These are phyloP conservation scores for Drosophila multiciliata DNA, from an alignment of 2,888 invertebrate genomes.

Conservation along the genomic window DNA sequence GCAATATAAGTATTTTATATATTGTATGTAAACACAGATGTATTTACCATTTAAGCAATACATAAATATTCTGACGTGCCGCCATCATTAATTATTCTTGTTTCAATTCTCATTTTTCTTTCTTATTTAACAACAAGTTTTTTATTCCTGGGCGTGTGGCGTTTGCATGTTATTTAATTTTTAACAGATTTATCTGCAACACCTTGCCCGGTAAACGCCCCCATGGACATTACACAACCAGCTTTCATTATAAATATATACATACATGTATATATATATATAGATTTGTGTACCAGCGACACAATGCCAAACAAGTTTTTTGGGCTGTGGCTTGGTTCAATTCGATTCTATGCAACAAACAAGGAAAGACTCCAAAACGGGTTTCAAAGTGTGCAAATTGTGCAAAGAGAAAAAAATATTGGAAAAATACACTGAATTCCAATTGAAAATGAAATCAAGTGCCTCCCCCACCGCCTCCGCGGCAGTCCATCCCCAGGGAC, in stretches of 20 bases:
- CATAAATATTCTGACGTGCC: conserved; percentile 30
- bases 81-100: conserved; percentile 24
- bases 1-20: conserved; percentile 57
- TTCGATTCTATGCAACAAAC: conserved; percentile 72
- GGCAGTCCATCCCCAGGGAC: conserved; percentile 27
- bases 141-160: conserved; percentile 37
- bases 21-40: conserved; percentile 39
- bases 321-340: conserved; percentile 40
- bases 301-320: conserved; percentile 65
- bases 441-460: conserved; percentile 66
- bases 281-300: neutral
- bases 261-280: neutral
- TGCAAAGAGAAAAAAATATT: conserved; percentile 51
- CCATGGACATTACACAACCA: conserved; percentile 67
- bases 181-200: conserved; percentile 65
- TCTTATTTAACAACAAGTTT: conserved; percentile 7
- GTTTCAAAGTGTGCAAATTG: conserved; percentile 63
- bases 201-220: conserved; percentile 68
- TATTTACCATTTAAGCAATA: conserved; percentile 52
- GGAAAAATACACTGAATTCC: conserved; percentile 55
- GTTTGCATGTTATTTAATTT: conserved; percentile 56
- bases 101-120: neutral
- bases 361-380: conserved; percentile 73
- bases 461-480: conserved; percentile 16
- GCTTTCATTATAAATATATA: conserved; percentile 49